A percentile compares a stretch with the other conserved stretches of the same genome.
phyloP scores from a whole-genome alignment of 2,113 vertebrate species.

The Trinectes maculatus region DNA sequence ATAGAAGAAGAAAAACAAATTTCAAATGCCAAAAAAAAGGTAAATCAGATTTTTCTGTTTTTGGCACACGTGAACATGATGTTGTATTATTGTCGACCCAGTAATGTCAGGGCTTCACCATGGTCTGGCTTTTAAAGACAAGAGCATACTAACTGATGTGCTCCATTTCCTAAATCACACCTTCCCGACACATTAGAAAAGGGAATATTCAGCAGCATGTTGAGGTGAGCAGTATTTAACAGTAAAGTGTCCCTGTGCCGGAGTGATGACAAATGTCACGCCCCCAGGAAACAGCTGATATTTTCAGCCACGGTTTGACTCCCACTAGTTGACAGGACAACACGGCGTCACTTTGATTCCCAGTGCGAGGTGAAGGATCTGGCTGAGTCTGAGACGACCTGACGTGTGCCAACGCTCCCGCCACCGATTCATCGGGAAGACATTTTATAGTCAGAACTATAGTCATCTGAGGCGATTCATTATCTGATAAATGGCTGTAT shows the following conservation, averaged over 20 bases:
- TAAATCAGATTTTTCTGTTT: no score
- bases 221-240: conserved; percentile 12
- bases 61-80: no score
- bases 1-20: no score
- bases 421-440: conserved; percentile 35
- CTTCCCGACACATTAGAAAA: conserved; percentile 3
- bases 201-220: conserved; percentile 2
- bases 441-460: conserved; percentile 3
- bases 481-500: no score
- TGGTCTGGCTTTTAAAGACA: no score
- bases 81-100: no score
- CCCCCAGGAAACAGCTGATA: conserved; percentile 56
- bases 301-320: conserved; percentile 57
- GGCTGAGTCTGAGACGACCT: conserved; percentile 47
- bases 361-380: conserved; percentile 21
- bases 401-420: conserved; percentile 27
- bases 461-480: no score
- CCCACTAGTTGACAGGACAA: conserved; percentile 44
- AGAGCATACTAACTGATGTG: neutral
- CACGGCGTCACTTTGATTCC: conserved; percentile 52
- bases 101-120: no score
- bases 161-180: neutral
- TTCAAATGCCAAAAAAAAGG: no score
- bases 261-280: conserved; percentile 35
- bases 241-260: conserved; percentile 26